Base-by-base conservation (phyloP, 2,888 invertebrate species). In the Agrotis clavis region DNA sequence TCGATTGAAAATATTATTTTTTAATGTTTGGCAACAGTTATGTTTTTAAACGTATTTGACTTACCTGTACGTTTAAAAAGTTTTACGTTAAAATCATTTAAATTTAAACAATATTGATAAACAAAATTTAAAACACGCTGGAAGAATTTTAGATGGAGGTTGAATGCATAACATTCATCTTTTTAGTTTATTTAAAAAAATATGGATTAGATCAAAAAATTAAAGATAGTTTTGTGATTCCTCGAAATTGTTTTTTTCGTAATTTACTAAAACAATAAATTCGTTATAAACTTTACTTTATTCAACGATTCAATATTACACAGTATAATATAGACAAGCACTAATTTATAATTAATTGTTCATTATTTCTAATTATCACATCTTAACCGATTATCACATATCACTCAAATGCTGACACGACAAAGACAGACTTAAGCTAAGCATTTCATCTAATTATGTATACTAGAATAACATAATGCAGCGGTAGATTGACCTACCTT, bases 381-480 rank as follows among this genome's bases (percentile, higher is more conserved):
- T 48, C 11, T 13, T 30, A 62, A 25, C 11, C 14, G 57, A 66
- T 72, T 45, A 63, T 11, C 54, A 65, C 67, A 72, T 66, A 57
- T 69, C 61, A 80, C 45, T 72, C 19, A 65, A 77, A 80, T 78
- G 73, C 48, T 41, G 41, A 41, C 41, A 41, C 9, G 41, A 41
- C 11, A 35, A 61, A 56, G 56, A 67, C 54, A 48, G 45, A 30
- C 18, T 30, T 69, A 75, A 67, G 59, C 67, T 67, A 18, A 61
- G 57, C 56, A 45, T 66, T 67, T 69, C 64, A 83, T 78, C 78
- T 68, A 65, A 82, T 80, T 68, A 79, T 65, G 66, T 60, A 18
- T 63, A 71, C 67, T 73, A 59, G 35, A 77, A 77, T 78, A 71
- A 69, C 45, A 64, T 64, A 68, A 71, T 74, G 79, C 68, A 56